Base-by-base conservation (phyloP, 2,797 vertebrate species). In the Lepilemur septentrionalis region DNA sequence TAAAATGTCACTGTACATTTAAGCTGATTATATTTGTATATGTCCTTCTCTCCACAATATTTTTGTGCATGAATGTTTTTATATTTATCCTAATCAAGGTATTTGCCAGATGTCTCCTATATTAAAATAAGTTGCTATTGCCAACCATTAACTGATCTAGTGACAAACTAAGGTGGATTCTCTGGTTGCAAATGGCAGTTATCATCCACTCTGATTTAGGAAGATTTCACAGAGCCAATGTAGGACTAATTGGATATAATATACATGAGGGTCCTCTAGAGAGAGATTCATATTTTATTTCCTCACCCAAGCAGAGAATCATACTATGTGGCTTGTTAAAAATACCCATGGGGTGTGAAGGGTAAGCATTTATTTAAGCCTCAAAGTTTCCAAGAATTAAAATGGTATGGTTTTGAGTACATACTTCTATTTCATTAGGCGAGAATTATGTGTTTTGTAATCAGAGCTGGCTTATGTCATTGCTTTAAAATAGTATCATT, bases 261-360 rank as follows among this genome's bases (percentile, higher is more conserved):
- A 63, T 65, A 94, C 89, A 50, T 93, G 96, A 97, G 63, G 23
- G 63, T 57, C 14, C 81, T 80, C 85, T 85, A 89, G 95, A 97
- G 48, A 59, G 81, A 97, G 32, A 91, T 46, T 97, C 81, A 52
- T 93, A 94, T 96, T 98, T 97, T 95, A 92, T 76, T 95, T 98
- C 69, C 65, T 95, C 30, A 81, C 76, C 65, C 32, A 96, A 82
- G 75, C 84, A 95, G 43, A 90, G 25, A 98, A 95, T 97, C 50
- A 93, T 23, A 28, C 15, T 72, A 86, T 48, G 78, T 79, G 95
- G 70, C 35, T 97, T 98, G 57, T 82, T 97, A 92, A 98, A 98
- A 98, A 97, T 94, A 95, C 25, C 76, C 89, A 89, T 35, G 23
- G 90, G 65, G 46, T 76, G 8, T 87, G 48, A 96, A 94, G 95